Evolutionary conservation across 2,888 invertebrate species (phyloP).

Genomic region (Diaperis boleti): DNA sequence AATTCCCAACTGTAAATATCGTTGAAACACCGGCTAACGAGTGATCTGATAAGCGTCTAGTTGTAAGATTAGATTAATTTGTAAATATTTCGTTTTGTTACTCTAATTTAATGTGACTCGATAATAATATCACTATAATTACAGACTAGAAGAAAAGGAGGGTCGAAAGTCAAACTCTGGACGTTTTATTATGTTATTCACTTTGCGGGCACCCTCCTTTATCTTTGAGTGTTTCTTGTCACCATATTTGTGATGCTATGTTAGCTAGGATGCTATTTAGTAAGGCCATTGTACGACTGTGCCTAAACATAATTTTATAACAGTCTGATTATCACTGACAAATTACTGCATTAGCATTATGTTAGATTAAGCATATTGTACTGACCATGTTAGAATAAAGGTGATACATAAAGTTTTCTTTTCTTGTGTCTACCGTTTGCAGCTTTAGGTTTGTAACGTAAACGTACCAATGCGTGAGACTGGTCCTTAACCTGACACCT

Average conservation of each 20-base stretch:
- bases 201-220: conserved; percentile 27
- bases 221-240: conserved; percentile 32
- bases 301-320: conserved; percentile 54
- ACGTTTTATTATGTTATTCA: not conserved
- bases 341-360: conserved; percentile 36
- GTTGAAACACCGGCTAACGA: conserved; percentile 22
- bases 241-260: conserved; percentile 42
- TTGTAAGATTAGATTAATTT: conserved; percentile 4
- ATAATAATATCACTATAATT: conserved; percentile 39
- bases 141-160: conserved; percentile 29
- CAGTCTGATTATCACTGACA: conserved; percentile 50
- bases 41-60: conserved; percentile 32
- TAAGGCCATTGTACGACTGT: conserved; percentile 54
- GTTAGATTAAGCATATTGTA: conserved; percentile 45
- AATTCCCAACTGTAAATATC: conserved; percentile 23
- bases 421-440: too few relatives aligned
- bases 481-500: too few relatives aligned
- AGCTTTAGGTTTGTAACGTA: not conserved
- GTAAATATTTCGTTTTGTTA: conserved; percentile 25
- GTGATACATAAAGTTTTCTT: not conserved
- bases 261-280: conserved; percentile 45
- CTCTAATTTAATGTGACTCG: conserved; percentile 40
- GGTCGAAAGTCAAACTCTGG: conserved; percentile 16
- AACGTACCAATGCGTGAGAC: too few relatives aligned
- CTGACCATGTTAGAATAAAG: conserved; percentile 48